Evolutionary conservation across 1,140 invertebrate genomes (phyloP).

Genomic region (Drosophila obscura): DNA sequence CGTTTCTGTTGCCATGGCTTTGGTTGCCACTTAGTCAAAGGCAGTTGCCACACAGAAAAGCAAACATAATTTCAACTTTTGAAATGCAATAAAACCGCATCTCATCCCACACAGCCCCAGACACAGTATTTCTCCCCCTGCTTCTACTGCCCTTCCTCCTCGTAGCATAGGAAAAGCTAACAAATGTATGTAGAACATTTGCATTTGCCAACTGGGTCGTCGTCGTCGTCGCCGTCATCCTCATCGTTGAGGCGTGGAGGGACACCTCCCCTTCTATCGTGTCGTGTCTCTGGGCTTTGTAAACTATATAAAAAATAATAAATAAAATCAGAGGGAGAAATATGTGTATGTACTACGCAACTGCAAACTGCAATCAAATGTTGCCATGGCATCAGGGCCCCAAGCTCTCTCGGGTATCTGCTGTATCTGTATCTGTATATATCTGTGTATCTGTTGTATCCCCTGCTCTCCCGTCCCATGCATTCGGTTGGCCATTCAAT

Average conservation of each 20-base stretch:
- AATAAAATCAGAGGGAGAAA: slow-evolving; percentile 16
- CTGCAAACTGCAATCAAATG: slow-evolving; percentile 55
- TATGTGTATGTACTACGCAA: slow-evolving; percentile 18
- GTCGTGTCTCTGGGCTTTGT: slow-evolving; percentile 27
- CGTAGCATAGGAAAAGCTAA: slow-evolving; percentile 11
- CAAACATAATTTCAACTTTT: slow-evolving; percentile 75
- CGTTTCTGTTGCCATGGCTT: slow-evolving; percentile 39
- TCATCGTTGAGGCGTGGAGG: no score
- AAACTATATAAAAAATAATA: slow-evolving; percentile 36
- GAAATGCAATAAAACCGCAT: slow-evolving; percentile 62
- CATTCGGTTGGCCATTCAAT: slow-evolving; percentile 9
- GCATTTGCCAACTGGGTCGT: slow-evolving; percentile 49
- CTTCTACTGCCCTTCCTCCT: background rate
- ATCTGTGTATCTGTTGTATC: background rate
- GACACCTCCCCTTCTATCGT: background rate
- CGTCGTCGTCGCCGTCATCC: background rate
- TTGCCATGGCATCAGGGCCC: slow-evolving; percentile 30
- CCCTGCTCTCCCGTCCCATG: no score
- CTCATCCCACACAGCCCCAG: slow-evolving; percentile 26
- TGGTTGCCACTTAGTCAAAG: slow-evolving; percentile 61
- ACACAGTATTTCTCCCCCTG: no score
- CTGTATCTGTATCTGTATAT: background rate
- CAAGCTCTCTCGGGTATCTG: background rate
- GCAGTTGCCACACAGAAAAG: slow-evolving; percentile 55
- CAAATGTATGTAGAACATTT: slow-evolving; percentile 56